A percentile compares a stretch with the other conserved stretches of the same genome.
phyloP scores from a whole-genome alignment of 1,140 invertebrate genomes.

The Zaprionus nigranus region DNA sequence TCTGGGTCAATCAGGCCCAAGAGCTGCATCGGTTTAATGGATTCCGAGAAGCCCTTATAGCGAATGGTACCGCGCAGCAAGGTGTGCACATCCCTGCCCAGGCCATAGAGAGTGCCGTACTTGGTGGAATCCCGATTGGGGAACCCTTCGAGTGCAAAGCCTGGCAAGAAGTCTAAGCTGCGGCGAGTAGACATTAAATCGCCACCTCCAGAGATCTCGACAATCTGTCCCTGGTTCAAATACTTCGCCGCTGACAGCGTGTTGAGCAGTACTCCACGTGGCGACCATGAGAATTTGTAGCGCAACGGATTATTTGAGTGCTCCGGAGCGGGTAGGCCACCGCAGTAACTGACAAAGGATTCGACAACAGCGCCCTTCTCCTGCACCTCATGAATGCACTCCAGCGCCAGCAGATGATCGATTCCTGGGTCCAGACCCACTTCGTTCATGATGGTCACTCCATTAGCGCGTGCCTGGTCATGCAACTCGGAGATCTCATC shows the following conservation, averaged over 20 bases:
- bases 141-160: conserved; percentile 97
- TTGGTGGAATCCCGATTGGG: conserved; percentile 97
- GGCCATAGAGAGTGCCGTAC: conserved; percentile 95
- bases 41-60: conserved; percentile 95
- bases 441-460: conserved; percentile 96
- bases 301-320: conserved; percentile 96
- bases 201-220: conserved; percentile 96
- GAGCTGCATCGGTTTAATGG: conserved; percentile 92
- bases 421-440: conserved; percentile 98
- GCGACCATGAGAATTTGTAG: conserved; percentile 99
- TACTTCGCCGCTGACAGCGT: conserved; percentile 95
- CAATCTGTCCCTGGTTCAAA: conserved; percentile 92
- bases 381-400: conserved; percentile 96
- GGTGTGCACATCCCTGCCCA: conserved; percentile 92
- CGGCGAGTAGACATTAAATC: conserved; percentile 92
- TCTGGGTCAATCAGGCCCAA: conserved; percentile 95
- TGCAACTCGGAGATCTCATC: conserved; percentile 93
- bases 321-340: conserved; percentile 97
- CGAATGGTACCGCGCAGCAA: conserved; percentile 96
- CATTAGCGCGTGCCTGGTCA: conserved; percentile 91
- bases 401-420: conserved; percentile 98
- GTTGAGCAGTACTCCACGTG: conserved; percentile 95
- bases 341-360: conserved; percentile 98
- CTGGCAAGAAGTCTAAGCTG: conserved; percentile 95
- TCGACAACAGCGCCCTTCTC: conserved; percentile 92